Evolutionary conservation across 2,797 vertebrate species (phyloP).

Genomic region (Malurus leucopterus): DNA sequence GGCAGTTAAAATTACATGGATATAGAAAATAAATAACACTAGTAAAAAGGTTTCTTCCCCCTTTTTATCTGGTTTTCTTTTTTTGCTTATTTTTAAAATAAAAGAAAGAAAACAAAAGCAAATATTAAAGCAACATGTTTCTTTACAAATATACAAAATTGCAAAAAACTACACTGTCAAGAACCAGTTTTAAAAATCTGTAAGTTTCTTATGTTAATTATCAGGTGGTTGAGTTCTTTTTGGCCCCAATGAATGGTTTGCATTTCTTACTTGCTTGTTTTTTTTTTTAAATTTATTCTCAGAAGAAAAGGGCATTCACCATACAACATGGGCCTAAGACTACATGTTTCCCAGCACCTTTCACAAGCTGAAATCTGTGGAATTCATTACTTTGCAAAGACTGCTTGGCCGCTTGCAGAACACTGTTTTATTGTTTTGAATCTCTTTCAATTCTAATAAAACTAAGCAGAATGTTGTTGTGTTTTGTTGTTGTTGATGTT

Average conservation of each 20-base stretch:
- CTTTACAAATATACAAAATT: background rate
- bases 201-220: slow-evolving; percentile 29
- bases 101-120: background rate
- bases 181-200: background rate
- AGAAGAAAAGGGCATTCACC: slow-evolving; percentile 65
- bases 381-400: background rate
- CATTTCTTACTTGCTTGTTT: slow-evolving; percentile 1
- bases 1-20: slow-evolving; percentile 48
- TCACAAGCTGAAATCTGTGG: background rate
- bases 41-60: background rate
- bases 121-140: background rate
- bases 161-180: background rate
- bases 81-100: background rate
- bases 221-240: slow-evolving; percentile 54
- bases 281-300: slow-evolving; percentile 57
- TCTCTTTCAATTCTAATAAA: background rate
- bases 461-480: background rate
- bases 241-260: slow-evolving; percentile 40
- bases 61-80: background rate
- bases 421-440: background rate
- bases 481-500: background rate
- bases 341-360: background rate
- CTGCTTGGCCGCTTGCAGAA: background rate
- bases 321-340: slow-evolving; percentile 51
- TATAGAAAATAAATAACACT: slow-evolving; percentile 18